These are phyloP conservation scores for Tricholaema leucomelas DNA, from an alignment of 2,113 vertebrate species.

Conservation along the genomic window DNA sequence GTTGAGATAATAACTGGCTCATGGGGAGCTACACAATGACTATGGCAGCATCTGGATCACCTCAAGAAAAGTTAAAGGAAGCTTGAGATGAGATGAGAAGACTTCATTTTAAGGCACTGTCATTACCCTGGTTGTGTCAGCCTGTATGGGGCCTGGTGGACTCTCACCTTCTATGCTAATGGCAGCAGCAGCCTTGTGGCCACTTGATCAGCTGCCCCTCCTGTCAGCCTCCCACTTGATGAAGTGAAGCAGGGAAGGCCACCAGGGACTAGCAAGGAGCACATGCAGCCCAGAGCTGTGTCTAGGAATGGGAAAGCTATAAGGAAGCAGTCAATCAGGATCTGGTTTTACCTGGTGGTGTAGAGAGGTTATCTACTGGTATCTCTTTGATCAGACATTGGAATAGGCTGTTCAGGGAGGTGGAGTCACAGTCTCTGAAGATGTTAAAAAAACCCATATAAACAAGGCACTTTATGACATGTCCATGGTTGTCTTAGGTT, in stretches of 20 bases:
- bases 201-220: not conserved
- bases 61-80: not conserved
- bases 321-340: not conserved
- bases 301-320: not conserved
- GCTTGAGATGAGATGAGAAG: not conserved
- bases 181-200: not conserved
- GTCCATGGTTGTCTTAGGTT: too few relatives aligned
- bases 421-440: too few relatives aligned
- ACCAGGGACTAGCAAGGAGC: not conserved
- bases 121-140: not conserved
- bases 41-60: not conserved
- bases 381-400: too few relatives aligned
- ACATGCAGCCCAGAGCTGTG: not conserved
- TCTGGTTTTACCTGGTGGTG: not conserved
- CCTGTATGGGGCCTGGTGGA: not conserved
- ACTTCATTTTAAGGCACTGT: not conserved
- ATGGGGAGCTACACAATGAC: not conserved
- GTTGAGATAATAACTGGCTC: not conserved
- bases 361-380: not conserved
- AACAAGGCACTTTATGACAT: too few relatives aligned
- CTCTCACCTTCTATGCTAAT: not conserved
- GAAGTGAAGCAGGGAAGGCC: not conserved
- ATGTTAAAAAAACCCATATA: too few relatives aligned
- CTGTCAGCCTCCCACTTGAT: not conserved
- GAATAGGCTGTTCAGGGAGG: too few relatives aligned